These are phyloP conservation scores for Frankliniella intonsa DNA, from an alignment of 2,888 invertebrate genomes.

Conservation along the genomic window DNA sequence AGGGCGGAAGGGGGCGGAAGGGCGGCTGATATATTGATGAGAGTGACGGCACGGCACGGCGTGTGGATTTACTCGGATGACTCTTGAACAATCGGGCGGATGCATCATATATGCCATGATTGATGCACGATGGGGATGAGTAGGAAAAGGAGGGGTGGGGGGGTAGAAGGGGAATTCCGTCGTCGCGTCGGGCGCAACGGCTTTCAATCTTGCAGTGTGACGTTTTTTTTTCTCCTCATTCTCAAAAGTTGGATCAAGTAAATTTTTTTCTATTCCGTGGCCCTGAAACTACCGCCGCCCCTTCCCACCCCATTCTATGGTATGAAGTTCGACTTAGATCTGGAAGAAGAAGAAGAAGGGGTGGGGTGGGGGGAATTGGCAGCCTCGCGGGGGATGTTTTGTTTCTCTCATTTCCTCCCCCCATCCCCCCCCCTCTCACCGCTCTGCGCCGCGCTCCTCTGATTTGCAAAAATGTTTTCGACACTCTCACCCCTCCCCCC, in stretches of 20 bases:
- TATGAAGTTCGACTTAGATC: too few species aligned
- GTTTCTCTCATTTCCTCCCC: neutral
- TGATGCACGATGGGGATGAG: neutral
- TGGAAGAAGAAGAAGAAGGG: too few species aligned
- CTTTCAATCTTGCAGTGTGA: too few species aligned
- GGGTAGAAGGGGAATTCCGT: neutral
- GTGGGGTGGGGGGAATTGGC: neutral
- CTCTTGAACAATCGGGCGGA: slow-evolving; percentile 14
- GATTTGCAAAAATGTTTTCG: slow-evolving; percentile 4
- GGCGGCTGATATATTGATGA: neutral
- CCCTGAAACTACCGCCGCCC: neutral
- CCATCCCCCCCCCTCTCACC: neutral
- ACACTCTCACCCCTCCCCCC: neutral
- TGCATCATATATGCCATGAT: neutral
- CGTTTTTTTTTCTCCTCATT: too few species aligned
- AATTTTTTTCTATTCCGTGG: neutral
- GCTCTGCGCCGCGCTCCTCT: neutral
- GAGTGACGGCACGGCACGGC: slow-evolving; percentile 11
- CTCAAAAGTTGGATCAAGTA: too few species aligned
- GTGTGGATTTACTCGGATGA: slow-evolving; percentile 1
- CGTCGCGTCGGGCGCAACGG: too few species aligned
- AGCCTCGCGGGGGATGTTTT: too few species aligned
- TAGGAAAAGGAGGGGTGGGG: too few species aligned
- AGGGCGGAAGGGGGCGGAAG: neutral
- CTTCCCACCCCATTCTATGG: too few species aligned